phyloP scores from a whole-genome alignment of 2,797 vertebrate species.

The Rhincodon typus region DNA sequence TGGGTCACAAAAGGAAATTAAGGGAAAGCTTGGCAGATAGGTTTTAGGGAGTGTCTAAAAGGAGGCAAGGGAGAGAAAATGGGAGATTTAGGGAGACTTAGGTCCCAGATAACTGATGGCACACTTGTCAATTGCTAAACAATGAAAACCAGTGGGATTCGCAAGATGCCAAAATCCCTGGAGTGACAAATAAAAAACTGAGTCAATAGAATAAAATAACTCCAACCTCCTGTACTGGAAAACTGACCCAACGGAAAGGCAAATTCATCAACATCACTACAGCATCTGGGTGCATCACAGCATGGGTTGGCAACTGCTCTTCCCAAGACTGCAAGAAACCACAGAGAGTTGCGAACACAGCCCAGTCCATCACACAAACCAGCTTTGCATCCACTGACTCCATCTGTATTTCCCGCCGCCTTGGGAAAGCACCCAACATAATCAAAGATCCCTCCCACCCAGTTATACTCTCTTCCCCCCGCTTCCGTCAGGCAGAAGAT shows the following conservation, averaged over 20 bases:
- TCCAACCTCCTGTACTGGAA: background rate
- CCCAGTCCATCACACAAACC: too few relatives aligned
- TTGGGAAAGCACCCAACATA: too few relatives aligned
- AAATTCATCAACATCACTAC: background rate
- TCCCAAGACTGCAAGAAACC: too few relatives aligned
- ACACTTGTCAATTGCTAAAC: too few relatives aligned
- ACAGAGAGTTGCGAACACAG: too few relatives aligned
- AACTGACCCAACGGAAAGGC: background rate
- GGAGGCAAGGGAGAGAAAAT: background rate
- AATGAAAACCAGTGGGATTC: background rate
- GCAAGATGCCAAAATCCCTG: background rate
- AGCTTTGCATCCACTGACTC: too few relatives aligned
- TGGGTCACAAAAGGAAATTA: background rate
- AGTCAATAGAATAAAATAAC: background rate
- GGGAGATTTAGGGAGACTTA: background rate
- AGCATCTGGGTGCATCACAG: background rate
- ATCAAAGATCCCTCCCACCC: too few relatives aligned
- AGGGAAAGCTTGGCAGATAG: background rate
- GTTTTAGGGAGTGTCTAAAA: background rate
- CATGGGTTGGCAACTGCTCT: too few relatives aligned
- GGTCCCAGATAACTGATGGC: background rate
- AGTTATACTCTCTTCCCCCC: too few relatives aligned
- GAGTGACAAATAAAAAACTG: background rate
- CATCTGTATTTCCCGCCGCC: too few relatives aligned
- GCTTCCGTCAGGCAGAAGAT: too few relatives aligned